Conservation (phyloP, 2,797 vertebrate species). For the Helostoma temminkii region DNA sequence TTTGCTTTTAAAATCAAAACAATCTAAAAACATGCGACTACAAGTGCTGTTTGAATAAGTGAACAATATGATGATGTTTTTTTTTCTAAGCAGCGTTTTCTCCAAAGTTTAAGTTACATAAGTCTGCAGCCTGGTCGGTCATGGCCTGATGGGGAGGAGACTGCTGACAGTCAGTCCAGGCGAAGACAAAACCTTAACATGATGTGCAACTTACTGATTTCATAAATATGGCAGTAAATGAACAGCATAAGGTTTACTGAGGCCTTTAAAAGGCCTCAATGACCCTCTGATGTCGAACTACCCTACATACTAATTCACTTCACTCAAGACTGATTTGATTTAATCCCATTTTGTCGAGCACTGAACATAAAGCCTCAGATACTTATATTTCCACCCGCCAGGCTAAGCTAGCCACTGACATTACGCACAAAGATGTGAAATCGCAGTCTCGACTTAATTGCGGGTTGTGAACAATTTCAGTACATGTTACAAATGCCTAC, state of each 20-base stretch:
- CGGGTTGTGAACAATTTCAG: background rate
- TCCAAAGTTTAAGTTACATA: slow-evolving; percentile 38
- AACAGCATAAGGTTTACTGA: background rate
- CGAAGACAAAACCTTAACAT: background rate
- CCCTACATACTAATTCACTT: background rate
- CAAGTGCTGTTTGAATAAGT: background rate
- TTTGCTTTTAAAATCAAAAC: too few species aligned
- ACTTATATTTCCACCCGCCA: background rate
- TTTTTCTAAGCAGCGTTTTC: background rate
- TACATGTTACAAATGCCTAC: slow-evolving; percentile 25
- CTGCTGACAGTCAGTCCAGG: background rate
- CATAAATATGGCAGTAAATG: background rate
- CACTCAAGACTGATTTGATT: background rate
- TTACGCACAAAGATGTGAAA: background rate
- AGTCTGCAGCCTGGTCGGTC: background rate
- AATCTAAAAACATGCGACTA: too few species aligned
- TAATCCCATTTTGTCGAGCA: fast-evolving
- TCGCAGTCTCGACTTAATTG: background rate
- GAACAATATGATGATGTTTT: background rate
- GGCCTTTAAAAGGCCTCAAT: background rate
- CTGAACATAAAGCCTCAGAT: fast-evolving
- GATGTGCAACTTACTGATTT: background rate
- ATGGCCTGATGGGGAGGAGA: slow-evolving; percentile 46
- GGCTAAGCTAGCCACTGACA: background rate
- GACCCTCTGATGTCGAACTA: background rate